A percentile compares a stretch with the other conserved stretches of the same genome.
phyloP scores from a whole-genome alignment of 2,797 vertebrate species.

The Sylvia borin region DNA sequence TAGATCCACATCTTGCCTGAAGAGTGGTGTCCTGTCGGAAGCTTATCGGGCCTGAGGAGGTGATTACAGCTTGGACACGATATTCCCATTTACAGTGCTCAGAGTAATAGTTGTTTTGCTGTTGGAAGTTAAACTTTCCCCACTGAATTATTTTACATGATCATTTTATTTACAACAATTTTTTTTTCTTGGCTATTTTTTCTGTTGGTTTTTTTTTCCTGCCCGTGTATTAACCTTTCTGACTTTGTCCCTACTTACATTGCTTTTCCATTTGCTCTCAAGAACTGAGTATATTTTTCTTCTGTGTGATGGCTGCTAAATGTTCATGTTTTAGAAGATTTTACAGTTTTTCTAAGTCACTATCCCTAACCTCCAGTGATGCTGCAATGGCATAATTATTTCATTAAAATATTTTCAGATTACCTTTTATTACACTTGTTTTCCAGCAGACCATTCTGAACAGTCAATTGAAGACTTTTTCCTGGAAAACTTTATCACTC shows the following conservation, averaged over 20 bases:
- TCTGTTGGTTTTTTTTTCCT: background rate
- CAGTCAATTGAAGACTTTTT: background rate
- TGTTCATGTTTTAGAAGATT: background rate
- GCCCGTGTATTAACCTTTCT: background rate
- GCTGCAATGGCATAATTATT: background rate
- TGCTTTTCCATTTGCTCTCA: background rate
- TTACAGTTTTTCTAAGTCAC: background rate
- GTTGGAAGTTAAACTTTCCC: background rate
- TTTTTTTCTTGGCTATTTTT: background rate
- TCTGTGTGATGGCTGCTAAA: background rate
- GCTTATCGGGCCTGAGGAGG: conserved; percentile 38
- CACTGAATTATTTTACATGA: conserved; percentile 7
- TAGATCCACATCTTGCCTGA: conserved; percentile 45
- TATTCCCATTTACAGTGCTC: conserved; percentile 30
- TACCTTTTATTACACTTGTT: background rate
- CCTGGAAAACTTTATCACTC: background rate
- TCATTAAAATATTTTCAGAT: background rate
- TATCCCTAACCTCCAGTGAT: background rate
- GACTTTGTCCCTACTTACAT: background rate
- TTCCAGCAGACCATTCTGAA: background rate
- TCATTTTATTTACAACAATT: background rate
- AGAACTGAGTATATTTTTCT: background rate
- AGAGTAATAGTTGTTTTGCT: conserved; percentile 4
- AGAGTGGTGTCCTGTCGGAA: conserved; percentile 18
- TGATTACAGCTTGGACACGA: conserved; percentile 40